These are phyloP conservation scores for Erythrolamprus reginae DNA, from an alignment of 2,113 vertebrate genomes.

Conservation along the genomic window DNA sequence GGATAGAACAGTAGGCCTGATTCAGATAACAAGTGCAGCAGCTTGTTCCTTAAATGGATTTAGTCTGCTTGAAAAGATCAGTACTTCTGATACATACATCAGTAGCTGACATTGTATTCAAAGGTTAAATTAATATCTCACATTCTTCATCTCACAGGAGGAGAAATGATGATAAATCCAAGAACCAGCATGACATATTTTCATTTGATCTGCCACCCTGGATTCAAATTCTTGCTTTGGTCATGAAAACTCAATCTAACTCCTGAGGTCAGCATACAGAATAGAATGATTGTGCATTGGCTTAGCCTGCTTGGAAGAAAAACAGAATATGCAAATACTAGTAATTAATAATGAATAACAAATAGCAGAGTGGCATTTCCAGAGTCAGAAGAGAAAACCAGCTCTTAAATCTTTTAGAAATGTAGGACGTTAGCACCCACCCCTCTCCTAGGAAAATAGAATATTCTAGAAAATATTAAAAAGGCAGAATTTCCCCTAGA, in stretches of 20 bases:
- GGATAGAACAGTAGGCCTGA: neutral
- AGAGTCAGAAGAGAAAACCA: neutral
- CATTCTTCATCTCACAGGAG: neutral
- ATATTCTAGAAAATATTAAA: too few species aligned
- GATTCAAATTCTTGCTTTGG: neutral
- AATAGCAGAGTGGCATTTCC: neutral
- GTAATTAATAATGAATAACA: neutral
- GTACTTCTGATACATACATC: neutral
- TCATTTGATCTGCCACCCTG: neutral
- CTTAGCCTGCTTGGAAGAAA: neutral
- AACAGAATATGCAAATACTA: neutral
- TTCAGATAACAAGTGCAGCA: neutral
- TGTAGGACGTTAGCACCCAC: too few species aligned
- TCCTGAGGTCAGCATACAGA: neutral
- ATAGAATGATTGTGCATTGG: neutral
- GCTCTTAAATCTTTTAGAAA: neutral
- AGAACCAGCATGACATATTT: neutral
- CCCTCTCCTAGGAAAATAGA: too few species aligned
- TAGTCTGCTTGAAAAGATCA: slow-evolving; percentile 1
- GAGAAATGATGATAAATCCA: neutral
- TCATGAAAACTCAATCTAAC: neutral
- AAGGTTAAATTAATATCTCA: neutral
- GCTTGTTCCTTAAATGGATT: neutral
- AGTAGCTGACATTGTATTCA: neutral
- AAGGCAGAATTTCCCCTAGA: too few species aligned